Evolutionary conservation across 2,888 invertebrate species (phyloP).

Genomic region (Margaritifera margaritifera): DNA sequence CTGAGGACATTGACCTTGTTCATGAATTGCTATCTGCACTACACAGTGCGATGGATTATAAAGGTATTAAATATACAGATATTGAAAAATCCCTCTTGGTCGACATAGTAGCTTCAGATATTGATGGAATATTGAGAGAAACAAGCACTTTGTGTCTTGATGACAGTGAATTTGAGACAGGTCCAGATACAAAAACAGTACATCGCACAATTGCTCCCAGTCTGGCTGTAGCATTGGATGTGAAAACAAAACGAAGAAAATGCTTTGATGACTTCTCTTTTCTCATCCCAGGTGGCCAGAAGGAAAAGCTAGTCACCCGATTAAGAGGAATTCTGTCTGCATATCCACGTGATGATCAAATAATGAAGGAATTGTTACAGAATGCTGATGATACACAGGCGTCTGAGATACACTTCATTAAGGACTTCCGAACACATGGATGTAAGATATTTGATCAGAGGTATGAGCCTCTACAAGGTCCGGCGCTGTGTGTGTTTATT

Average conservation of each 20-base stretch:
- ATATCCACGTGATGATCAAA: slow-evolving; percentile 57
- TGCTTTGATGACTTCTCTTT: not conserved
- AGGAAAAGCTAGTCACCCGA: slow-evolving; percentile 54
- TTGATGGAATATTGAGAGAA: slow-evolving; percentile 29
- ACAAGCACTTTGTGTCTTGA: slow-evolving; percentile 45
- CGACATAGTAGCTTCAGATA: slow-evolving; percentile 40
- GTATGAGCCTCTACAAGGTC: slow-evolving; percentile 39
- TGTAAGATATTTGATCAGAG: slow-evolving; percentile 26
- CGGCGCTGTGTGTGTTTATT: slow-evolving; percentile 50
- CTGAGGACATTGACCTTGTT: slow-evolving; percentile 1
- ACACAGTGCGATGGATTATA: not conserved
- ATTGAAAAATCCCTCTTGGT: slow-evolving; percentile 20
- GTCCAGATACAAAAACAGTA: slow-evolving; percentile 30
- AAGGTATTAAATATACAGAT: not conserved
- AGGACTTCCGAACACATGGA: slow-evolving; percentile 44
- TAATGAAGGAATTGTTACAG: slow-evolving; percentile 64
- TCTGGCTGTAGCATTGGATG: slow-evolving; percentile 46
- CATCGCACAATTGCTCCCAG: slow-evolving; percentile 41
- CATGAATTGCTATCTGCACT: slow-evolving; percentile 9
- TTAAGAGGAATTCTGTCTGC: slow-evolving; percentile 54
- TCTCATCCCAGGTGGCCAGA: slow-evolving; percentile 56
- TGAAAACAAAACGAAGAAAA: slow-evolving; percentile 19
- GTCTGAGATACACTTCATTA: slow-evolving; percentile 58
- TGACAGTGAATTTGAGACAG: slow-evolving; percentile 42
- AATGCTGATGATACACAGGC: slow-evolving; percentile 63